Conservation (phyloP, 2,797 vertebrate species). For the Acanthiza pusilla region DNA sequence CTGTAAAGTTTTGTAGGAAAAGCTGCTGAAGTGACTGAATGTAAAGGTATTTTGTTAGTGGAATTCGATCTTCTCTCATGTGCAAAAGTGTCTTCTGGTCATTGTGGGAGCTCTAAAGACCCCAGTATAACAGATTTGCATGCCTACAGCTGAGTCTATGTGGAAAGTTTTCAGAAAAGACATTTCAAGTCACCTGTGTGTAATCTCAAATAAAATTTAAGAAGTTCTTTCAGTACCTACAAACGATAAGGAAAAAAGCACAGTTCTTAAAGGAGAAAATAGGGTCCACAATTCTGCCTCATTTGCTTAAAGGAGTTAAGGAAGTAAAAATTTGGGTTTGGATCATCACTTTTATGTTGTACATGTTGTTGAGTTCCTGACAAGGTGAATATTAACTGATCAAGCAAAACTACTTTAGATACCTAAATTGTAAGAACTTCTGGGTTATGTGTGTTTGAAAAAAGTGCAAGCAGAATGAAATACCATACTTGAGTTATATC, state of each 20-base stretch:
- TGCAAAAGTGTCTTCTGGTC: background rate
- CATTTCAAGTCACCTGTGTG: background rate
- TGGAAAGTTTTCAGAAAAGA: background rate
- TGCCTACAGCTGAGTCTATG: background rate
- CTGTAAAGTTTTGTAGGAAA: background rate
- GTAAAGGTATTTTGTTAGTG: background rate
- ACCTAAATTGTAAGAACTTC: background rate
- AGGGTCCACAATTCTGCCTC: background rate
- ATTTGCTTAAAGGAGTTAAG: background rate
- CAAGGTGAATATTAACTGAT: background rate
- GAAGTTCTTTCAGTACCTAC: background rate
- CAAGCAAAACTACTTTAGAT: background rate
- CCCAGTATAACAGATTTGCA: background rate
- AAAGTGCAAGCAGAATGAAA: background rate
- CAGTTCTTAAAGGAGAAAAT: background rate
- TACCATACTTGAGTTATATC: background rate
- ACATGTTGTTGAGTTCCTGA: background rate
- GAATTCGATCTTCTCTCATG: background rate
- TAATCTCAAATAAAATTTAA: background rate
- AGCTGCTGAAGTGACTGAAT: background rate
- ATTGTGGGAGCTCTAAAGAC: background rate
- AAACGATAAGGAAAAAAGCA: background rate
- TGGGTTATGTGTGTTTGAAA: background rate
- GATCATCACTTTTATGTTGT: background rate
- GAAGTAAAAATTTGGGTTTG: background rate